These are phyloP conservation scores for Zoanthus sociatus DNA, from an alignment of 92 coral and sea anemone species.

Conservation along the genomic window DNA sequence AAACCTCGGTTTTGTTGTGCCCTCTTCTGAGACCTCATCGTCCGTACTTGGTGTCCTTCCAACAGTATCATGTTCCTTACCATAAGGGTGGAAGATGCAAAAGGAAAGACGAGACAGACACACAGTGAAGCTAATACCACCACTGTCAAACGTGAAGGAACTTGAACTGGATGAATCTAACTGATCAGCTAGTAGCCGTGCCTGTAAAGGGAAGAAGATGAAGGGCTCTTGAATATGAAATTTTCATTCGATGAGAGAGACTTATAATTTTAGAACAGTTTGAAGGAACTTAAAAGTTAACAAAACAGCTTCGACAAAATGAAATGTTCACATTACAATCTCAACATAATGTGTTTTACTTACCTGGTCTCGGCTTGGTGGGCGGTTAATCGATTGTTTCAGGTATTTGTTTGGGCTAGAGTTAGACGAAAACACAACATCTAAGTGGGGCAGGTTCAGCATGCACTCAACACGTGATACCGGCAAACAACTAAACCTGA, in stretches of 20 bases:
- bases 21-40: conserved; percentile 69
- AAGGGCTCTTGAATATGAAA: no score
- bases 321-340: background rate
- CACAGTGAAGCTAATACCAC: conserved; percentile 96
- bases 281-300: no score
- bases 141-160: conserved; percentile 80
- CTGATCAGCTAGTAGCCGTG: conserved; percentile 34
- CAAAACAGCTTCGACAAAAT: background rate
- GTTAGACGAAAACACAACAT: conserved; percentile 94
- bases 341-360: background rate
- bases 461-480: conserved; percentile 98
- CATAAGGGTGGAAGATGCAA: conserved; percentile 97
- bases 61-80: conserved; percentile 85
- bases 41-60: conserved; percentile 79
- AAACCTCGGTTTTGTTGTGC: conserved; percentile 72
- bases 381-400: conserved; percentile 51
- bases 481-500: conserved; percentile 94
- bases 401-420: conserved; percentile 88
- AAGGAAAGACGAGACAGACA: conserved; percentile 96
- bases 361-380: conserved; percentile 49
- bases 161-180: conserved; percentile 60
- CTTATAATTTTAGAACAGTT: no score
- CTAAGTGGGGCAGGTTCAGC: conserved; percentile 94
- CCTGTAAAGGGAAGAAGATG: background rate
- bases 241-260: no score